Evolutionary conservation across 2,797 vertebrate genomes (phyloP).

Genomic region (Pseudochirops corinnae): DNA sequence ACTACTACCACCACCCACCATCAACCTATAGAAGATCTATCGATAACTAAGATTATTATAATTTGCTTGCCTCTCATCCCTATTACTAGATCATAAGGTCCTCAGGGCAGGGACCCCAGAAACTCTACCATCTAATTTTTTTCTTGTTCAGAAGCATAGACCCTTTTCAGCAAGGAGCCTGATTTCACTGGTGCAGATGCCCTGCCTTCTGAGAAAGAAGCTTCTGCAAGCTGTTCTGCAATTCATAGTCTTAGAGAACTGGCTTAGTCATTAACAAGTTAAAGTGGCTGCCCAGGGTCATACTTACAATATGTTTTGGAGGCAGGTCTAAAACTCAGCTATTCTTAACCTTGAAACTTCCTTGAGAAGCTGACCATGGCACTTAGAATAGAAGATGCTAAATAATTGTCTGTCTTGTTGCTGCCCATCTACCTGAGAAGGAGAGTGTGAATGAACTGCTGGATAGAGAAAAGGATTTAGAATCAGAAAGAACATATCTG

Average conservation of each 20-base stretch:
- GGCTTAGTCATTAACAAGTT: neutral
- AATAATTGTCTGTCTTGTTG: neutral
- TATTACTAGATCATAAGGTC: neutral
- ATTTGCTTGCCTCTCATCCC: neutral
- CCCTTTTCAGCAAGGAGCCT: neutral
- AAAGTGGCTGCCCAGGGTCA: neutral
- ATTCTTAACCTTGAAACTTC: neutral
- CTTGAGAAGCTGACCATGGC: neutral
- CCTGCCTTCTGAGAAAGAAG: neutral
- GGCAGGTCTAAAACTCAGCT: neutral
- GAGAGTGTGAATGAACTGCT: neutral
- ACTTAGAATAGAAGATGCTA: neutral
- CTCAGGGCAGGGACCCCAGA: neutral
- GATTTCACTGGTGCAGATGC: neutral
- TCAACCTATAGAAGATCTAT: neutral
- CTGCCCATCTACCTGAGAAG: neutral
- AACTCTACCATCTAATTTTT: neutral
- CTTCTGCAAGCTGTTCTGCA: neutral
- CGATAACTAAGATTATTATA: neutral
- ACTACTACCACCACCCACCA: neutral
- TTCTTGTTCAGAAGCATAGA: neutral
- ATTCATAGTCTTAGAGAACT: neutral
- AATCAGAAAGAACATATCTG: neutral
- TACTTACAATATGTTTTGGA: neutral
- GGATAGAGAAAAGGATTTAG: neutral